Evolutionary conservation across 2,888 invertebrate species (phyloP).

Genomic region (Branchipolynoe longqiensis): DNA sequence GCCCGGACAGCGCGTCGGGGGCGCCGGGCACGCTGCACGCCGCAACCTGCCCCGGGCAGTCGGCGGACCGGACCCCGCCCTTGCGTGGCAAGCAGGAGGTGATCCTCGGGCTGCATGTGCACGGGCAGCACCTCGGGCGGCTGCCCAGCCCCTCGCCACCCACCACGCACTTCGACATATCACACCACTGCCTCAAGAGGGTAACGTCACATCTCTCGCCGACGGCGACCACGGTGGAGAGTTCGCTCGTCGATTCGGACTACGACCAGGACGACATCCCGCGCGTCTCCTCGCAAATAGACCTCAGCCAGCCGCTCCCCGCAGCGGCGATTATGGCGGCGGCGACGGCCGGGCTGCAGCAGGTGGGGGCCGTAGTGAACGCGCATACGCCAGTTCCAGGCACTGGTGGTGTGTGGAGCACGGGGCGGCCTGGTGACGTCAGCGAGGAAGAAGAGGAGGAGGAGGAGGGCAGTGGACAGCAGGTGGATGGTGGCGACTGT

Average conservation of each 20-base stretch:
- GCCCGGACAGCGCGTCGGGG: background rate
- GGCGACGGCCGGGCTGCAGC: background rate
- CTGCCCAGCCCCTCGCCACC: background rate
- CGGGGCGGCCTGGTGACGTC: background rate
- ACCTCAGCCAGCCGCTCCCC: background rate
- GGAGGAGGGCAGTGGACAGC: background rate
- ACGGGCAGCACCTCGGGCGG: background rate
- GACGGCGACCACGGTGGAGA: conserved; percentile 4
- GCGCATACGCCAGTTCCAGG: background rate
- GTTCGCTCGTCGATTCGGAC: background rate
- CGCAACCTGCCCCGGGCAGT: no score
- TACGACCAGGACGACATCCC: conserved; percentile 37
- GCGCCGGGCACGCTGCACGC: background rate
- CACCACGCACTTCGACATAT: background rate
- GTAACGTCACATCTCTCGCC: background rate
- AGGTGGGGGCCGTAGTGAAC: background rate
- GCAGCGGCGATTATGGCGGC: background rate
- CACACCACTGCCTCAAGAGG: background rate
- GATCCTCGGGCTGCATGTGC: background rate
- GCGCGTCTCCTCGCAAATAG: conserved; percentile 34
- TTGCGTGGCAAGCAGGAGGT: background rate
- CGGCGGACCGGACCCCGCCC: background rate
- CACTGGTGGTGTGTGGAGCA: background rate
- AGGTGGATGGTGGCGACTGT: background rate
- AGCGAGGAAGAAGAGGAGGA: background rate